Percentiles rank a stretch among this genome's conserved stretches.
Evolutionary conservation across 2,888 invertebrate species (phyloP).

Genomic region (Clanis bilineata): DNA sequence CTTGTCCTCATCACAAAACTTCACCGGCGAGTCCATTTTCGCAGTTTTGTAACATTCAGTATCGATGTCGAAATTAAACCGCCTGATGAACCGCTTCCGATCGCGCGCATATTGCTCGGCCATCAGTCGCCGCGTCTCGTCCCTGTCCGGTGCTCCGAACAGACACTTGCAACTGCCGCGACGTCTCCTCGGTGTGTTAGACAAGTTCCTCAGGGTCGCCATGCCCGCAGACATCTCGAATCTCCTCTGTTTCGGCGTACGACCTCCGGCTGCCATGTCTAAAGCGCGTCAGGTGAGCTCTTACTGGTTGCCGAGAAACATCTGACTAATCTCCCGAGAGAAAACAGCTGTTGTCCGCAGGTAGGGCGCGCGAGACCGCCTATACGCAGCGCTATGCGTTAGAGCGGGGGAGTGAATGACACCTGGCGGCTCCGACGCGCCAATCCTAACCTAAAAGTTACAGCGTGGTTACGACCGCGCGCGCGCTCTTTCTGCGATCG

Average conservation of each 20-base stretch:
- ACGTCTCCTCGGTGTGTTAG: slow-evolving; percentile 66
- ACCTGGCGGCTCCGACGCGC: slow-evolving; percentile 76
- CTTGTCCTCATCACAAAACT: slow-evolving; percentile 69
- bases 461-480: slow-evolving; percentile 59
- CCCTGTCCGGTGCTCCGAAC: slow-evolving; percentile 83
- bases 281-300: slow-evolving; percentile 70
- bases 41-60: slow-evolving; percentile 68
- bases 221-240: slow-evolving; percentile 65
- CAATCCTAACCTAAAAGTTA: slow-evolving; percentile 75
- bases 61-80: slow-evolving; percentile 83
- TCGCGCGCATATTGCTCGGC: slow-evolving; percentile 83
- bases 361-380: slow-evolving; percentile 60
- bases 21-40: slow-evolving; percentile 72
- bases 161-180: slow-evolving; percentile 81
- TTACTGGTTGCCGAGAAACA: slow-evolving; percentile 77
- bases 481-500: slow-evolving; percentile 54
- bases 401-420: slow-evolving; percentile 63
- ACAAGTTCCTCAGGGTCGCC: slow-evolving; percentile 58
- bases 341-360: slow-evolving; percentile 79
- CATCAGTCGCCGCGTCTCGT: slow-evolving; percentile 81
- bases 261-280: slow-evolving; percentile 74
- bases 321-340: slow-evolving; percentile 81
- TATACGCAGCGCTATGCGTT: slow-evolving; percentile 43
- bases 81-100: slow-evolving; percentile 79
- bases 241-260: slow-evolving; percentile 74